Conservation (phyloP, 2,113 vertebrate genomes). For the Elgaria multicarinata region DNA sequence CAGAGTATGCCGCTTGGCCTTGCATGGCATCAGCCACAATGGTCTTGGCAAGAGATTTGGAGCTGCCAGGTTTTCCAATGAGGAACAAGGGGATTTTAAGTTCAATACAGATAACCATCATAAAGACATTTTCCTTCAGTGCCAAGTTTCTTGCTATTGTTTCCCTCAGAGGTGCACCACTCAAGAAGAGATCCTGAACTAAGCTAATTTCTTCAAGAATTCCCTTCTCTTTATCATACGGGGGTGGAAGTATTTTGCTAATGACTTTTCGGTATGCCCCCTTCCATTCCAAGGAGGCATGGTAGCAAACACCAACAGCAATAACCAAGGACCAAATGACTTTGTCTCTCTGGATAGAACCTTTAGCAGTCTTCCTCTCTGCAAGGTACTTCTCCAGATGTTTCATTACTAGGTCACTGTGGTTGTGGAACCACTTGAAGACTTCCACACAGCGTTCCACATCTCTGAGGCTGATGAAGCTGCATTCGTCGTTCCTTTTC, state of each 20-base stretch:
- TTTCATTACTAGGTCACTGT: conserved; percentile 73
- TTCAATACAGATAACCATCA: conserved; percentile 98
- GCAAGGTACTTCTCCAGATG: conserved; percentile 70
- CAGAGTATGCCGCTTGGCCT: conserved; percentile 88
- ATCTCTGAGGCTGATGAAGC: conserved; percentile 94
- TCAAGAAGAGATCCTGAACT: conserved; percentile 89
- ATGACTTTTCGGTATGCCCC: conserved; percentile 79
- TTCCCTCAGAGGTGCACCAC: conserved; percentile 80
- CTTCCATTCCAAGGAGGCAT: conserved; percentile 89
- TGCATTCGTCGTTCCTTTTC: conserved; percentile 82
- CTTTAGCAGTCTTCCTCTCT: not conserved
- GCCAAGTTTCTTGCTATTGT: conserved; percentile 93
- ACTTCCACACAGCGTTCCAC: conserved; percentile 93
- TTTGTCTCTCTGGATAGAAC: conserved; percentile 33
- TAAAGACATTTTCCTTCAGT: conserved; percentile 96
- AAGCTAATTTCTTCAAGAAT: conserved; percentile 85
- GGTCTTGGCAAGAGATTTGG: conserved; percentile 97
- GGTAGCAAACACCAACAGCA: conserved; percentile 91
- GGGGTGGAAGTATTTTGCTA: conserved; percentile 73
- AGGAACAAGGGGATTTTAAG: conserved; percentile 94
- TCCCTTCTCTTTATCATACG: conserved; percentile 67
- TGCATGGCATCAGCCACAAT: conserved; percentile 96
- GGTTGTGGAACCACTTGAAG: conserved; percentile 88
- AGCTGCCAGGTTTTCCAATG: conserved; percentile 97
- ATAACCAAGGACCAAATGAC: conserved; percentile 90